Evolutionary conservation across 2,113 vertebrate genomes (phyloP), one percentile per base, ranked within the genome.

Genomic region (Barnardius zonarius): DNA sequence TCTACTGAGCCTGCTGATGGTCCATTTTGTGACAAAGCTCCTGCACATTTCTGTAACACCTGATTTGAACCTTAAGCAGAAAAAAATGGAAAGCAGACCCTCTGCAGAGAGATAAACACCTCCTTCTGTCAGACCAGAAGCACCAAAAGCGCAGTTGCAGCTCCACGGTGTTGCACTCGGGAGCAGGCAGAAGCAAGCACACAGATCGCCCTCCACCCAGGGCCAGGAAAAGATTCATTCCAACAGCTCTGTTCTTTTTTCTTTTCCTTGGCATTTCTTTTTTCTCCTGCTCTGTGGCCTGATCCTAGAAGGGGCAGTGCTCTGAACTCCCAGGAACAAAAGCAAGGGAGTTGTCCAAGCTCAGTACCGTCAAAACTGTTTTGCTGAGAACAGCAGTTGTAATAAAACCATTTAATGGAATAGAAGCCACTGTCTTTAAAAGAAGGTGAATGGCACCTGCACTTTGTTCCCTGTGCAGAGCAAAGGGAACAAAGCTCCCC

Each of bases 161-260:
- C 52, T 0, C 7, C 24, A 17, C 0, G 0, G 44, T 30, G 67
- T 2, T 48, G 74, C n/a, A 16, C 66, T 6, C 22, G 1, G 31
- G 44, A 41, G 27, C 66, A 27, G n/a, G 11, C 17, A 52, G 15
- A 33, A 82, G 67, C 37, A 83, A 54, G 43, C 54, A 31, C 0
- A 2, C 33, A 44, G 25, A 68, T 17, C 33, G 7, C 46, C 31
- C 54, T 59, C 49, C 33, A 46, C n/a, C 12, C 76, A 62, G 16
- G 57, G 61, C 31, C 79, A 61, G 55, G 44, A 66, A 39, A 62
- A 46, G 22, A 48, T 18, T 22, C 6, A 6, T 41, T 83, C 68
- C 48, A 91, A 48, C 6, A 43, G 33, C 7, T 76, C 44, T n/a
- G 20, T 6, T 73, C 44, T n/a, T 25, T 6, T 22, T 12, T 44